Conservation (phyloP, 2,888 invertebrate genomes). For the Drosophila rubida region DNA sequence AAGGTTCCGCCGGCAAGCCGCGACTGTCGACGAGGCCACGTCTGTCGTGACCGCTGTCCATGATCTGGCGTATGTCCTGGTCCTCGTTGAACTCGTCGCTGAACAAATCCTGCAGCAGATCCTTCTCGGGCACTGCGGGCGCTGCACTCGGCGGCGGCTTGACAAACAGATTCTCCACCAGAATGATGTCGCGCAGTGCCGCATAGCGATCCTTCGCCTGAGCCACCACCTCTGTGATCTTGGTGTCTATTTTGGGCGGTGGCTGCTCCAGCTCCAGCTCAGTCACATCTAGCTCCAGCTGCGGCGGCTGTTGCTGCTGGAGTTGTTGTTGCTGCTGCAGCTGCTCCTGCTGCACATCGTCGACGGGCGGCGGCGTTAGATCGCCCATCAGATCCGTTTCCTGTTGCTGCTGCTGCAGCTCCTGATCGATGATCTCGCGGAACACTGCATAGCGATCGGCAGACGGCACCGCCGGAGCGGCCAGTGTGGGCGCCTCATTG, state of each 20-base stretch:
- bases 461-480: conserved; percentile 84
- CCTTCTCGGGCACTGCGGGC: conserved; percentile 55
- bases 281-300: conserved; percentile 36
- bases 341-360: conserved; percentile 49
- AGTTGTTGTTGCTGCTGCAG: conserved; percentile 38
- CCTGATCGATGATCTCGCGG: conserved; percentile 93
- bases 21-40: conserved; percentile 77
- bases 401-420: conserved; percentile 87
- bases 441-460: conserved; percentile 95
- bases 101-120: conserved; percentile 81
- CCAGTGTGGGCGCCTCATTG: conserved; percentile 67
- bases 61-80: conserved; percentile 86
- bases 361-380: conserved; percentile 64
- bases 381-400: conserved; percentile 82
- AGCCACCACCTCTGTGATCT: conserved; percentile 85
- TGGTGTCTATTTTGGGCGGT: conserved; percentile 85
- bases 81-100: conserved; percentile 82
- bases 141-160: conserved; percentile 79
- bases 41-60: conserved; percentile 83
- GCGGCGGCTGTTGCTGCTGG: conserved; percentile 34
- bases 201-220: conserved; percentile 91
- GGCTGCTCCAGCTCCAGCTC: conserved; percentile 49
- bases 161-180: conserved; percentile 87
- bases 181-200: conserved; percentile 91
- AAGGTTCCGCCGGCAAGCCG: conserved; percentile 77